phyloP scores from a whole-genome alignment of 2,797 vertebrate genomes.

The Clarias laeviceps region DNA sequence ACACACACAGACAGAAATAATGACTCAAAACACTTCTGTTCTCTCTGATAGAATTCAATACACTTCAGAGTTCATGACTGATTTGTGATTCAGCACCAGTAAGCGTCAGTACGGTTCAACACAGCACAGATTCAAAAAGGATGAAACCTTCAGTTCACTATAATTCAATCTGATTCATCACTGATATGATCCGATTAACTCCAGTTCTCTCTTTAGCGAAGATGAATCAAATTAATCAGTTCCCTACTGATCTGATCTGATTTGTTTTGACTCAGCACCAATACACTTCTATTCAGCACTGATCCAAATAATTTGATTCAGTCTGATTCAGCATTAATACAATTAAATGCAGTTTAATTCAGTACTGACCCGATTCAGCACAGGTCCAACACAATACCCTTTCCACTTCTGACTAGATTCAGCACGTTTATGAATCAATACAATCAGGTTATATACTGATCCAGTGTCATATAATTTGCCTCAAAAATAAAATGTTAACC shows the following conservation, averaged over 20 bases:
- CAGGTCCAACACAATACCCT: neutral
- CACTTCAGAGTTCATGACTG: no score
- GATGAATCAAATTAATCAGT: no score
- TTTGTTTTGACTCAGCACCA: neutral
- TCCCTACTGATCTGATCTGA: no score
- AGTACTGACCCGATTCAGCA: neutral
- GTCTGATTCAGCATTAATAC: neutral
- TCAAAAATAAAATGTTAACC: no score
- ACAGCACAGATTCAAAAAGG: no score
- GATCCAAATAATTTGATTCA: no score
- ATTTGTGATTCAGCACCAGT: neutral
- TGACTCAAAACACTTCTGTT: slow-evolving; percentile 49
- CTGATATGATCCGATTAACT: neutral
- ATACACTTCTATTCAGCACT: neutral
- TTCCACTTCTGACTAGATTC: neutral
- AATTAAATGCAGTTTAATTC: neutral
- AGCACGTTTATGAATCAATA: no score
- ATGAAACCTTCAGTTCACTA: neutral
- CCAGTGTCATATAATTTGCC: no score
- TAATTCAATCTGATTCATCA: neutral
- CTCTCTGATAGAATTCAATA: no score
- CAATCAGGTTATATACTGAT: no score
- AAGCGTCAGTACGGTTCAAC: neutral
- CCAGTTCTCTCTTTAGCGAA: neutral
- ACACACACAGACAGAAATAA: slow-evolving; percentile 47